Evolutionary conservation across 2,888 invertebrate genomes (phyloP).

Genomic region (Dromius quadrimaculatus): DNA sequence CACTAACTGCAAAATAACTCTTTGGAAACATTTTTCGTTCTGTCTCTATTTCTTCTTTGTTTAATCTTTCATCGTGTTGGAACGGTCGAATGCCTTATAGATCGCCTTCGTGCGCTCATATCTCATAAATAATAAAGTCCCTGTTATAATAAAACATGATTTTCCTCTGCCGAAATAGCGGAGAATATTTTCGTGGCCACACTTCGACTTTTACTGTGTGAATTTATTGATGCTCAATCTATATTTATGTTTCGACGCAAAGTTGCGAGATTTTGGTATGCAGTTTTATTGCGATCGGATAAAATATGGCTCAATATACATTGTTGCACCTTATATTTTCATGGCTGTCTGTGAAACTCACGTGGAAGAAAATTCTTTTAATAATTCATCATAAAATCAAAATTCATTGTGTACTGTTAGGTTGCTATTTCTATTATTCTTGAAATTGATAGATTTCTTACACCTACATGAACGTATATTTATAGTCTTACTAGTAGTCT

Average conservation of each 20-base stretch:
- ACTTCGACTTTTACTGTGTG: conserved; percentile 47
- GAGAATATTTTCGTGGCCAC: conserved; percentile 7
- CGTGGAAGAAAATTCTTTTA: too few relatives aligned
- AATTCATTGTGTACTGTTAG: too few relatives aligned
- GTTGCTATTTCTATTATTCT: too few relatives aligned
- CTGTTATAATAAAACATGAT: conserved; percentile 44
- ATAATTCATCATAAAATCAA: too few relatives aligned
- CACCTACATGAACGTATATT: too few relatives aligned
- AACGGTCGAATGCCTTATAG: conserved; percentile 40
- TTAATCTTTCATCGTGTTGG: conserved; percentile 37
- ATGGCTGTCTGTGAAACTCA: too few relatives aligned
- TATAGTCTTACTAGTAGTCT: too few relatives aligned
- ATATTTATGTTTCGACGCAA: conserved; percentile 48
- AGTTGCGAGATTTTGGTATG: conserved; percentile 49
- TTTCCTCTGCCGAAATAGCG: conserved; percentile 32
- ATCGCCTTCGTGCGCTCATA: conserved; percentile 11
- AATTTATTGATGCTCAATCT: conserved; percentile 52
- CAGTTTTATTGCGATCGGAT: conserved; percentile 43
- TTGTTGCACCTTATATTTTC: conserved; percentile 45
- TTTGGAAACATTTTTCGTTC: conserved; percentile 15
- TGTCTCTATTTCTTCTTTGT: conserved; percentile 38
- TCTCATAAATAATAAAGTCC: conserved; percentile 47
- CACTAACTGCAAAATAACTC: conserved; percentile 1
- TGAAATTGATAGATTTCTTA: too few relatives aligned
- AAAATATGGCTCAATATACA: conserved; percentile 47